A percentile compares a stretch with the other conserved stretches of the same genome.
Evolutionary conservation across 2,888 invertebrate species (phyloP).

Genomic region (Rhamnusium bicolor): DNA sequence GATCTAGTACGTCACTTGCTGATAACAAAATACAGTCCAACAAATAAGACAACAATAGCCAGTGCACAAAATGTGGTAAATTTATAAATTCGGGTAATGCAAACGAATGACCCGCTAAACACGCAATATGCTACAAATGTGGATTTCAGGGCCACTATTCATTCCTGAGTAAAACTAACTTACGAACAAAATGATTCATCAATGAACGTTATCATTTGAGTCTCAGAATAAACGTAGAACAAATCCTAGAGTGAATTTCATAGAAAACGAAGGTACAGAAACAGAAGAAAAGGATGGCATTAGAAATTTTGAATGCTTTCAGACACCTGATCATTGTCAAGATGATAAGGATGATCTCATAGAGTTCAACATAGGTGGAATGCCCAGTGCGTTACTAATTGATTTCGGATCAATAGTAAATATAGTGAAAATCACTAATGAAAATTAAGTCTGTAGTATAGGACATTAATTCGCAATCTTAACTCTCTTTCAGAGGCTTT

Average conservation of each 20-base stretch:
- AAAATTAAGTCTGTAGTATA: slow-evolving; percentile 38
- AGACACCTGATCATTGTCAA: too few relatives aligned
- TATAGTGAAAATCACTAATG: slow-evolving; percentile 30
- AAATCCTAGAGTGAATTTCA: too few relatives aligned
- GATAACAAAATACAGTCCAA: not conserved
- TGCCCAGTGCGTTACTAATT: too few relatives aligned
- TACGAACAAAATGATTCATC: too few relatives aligned
- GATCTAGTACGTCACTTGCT: not conserved
- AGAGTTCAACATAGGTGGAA: too few relatives aligned
- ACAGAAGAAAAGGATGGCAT: not conserved
- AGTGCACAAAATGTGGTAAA: slow-evolving; percentile 38
- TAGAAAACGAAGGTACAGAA: too few relatives aligned
- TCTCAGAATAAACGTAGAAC: too few relatives aligned
- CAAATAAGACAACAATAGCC: not conserved
- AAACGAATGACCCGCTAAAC: slow-evolving; percentile 36
- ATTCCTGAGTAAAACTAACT: too few relatives aligned
- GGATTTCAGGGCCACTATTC: slow-evolving; percentile 39
- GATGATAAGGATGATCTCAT: too few relatives aligned
- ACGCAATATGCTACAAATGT: slow-evolving; percentile 41
- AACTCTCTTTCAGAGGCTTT: slow-evolving; percentile 34
- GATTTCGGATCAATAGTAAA: slow-evolving; percentile 33
- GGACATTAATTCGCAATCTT: slow-evolving; percentile 14
- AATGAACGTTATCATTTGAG: too few relatives aligned
- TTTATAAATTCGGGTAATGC: not conserved
- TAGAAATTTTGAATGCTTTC: too few relatives aligned